Evolutionary conservation across 1,140 invertebrate genomes (phyloP).

Genomic region (Hirudo medicinalis): DNA sequence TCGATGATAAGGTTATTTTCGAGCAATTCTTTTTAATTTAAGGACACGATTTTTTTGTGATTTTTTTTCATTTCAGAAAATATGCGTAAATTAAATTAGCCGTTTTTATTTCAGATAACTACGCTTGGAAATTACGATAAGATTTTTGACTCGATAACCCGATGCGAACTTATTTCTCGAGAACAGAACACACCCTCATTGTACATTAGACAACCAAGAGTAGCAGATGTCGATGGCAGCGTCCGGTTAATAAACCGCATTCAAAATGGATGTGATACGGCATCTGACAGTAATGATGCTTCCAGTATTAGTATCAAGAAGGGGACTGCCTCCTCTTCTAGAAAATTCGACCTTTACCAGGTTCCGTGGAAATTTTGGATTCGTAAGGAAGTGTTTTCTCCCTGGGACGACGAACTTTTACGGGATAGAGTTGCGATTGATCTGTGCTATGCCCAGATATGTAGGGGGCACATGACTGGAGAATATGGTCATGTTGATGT

Average conservation of each 20-base stretch:
- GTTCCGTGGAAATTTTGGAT: neutral
- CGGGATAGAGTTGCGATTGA: neutral
- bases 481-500: neutral
- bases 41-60: neutral
- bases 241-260: too few relatives aligned
- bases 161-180: neutral
- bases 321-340: neutral
- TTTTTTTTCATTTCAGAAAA: neutral
- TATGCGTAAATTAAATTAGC: neutral
- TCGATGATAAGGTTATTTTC: neutral
- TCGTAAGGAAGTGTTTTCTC: neutral
- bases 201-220: neutral
- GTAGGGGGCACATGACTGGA: neutral
- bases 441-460: neutral
- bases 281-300: neutral
- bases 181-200: neutral
- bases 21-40: neutral
- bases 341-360: neutral
- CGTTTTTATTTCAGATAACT: neutral
- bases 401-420: neutral
- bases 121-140: neutral
- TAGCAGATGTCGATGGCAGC: too few relatives aligned
- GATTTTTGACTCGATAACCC: slow-evolving; percentile 1
- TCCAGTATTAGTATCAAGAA: neutral
- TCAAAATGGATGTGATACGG: too few relatives aligned